phyloP scores from a whole-genome alignment of 2,888 invertebrate genomes.

The Orchestes rusci region DNA sequence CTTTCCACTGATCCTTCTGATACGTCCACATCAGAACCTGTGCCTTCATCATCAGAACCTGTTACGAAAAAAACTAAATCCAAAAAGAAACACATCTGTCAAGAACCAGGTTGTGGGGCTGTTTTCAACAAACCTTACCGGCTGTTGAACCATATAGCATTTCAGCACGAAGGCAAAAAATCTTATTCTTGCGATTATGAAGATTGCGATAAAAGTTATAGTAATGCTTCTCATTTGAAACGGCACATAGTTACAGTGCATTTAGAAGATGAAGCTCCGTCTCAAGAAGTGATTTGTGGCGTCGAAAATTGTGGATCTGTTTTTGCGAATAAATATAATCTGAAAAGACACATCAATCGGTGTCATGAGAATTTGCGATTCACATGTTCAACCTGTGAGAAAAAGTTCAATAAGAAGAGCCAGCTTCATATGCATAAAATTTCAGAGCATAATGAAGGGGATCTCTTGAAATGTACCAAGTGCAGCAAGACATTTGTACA shows the following conservation, averaged over 20 bases:
- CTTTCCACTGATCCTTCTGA: no score
- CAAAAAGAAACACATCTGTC: constrained; percentile 13
- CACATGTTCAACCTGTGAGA: constrained; percentile 30
- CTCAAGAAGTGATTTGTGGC: constrained; percentile 26
- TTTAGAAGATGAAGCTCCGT: constrained; percentile 5
- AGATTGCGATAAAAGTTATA: constrained; percentile 32
- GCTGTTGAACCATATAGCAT: constrained; percentile 12
- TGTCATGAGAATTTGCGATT: constrained; percentile 27
- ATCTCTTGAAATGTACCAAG: constrained; percentile 31
- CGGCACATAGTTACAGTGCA: constrained; percentile 31
- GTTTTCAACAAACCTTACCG: constrained; percentile 10
- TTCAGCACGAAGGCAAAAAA: constrained; percentile 20
- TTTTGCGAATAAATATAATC: constrained; percentile 32
- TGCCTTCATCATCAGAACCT: background rate
- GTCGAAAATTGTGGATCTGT: constrained; percentile 29
- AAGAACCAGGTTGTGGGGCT: constrained; percentile 12
- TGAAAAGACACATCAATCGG: constrained; percentile 31
- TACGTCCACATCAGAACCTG: background rate
- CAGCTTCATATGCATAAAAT: constrained; percentile 31
- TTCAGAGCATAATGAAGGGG: constrained; percentile 26
- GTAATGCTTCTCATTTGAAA: constrained; percentile 32
- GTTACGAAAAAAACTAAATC: background rate
- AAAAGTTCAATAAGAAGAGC: constrained; percentile 33
- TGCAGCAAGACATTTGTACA: constrained; percentile 31
- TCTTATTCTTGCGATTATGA: constrained; percentile 31